Conservation (phyloP, 2,113 vertebrate species). For the Heliornis fulica region DNA sequence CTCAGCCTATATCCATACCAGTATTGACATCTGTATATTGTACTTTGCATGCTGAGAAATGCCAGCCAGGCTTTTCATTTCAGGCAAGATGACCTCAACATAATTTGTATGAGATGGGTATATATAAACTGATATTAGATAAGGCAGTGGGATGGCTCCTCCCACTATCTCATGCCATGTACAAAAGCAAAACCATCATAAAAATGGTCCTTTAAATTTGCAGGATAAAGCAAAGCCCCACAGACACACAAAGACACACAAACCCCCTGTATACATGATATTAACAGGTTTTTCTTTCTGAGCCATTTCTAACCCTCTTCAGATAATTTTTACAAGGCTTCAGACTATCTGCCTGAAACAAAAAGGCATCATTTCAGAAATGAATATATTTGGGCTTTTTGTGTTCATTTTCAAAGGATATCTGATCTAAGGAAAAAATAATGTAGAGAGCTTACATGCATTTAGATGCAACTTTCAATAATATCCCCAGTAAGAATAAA, state of each 20-base stretch:
- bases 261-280: neutral
- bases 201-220: neutral
- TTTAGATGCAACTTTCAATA: neutral
- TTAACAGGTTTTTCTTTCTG: neutral
- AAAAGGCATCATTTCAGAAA: neutral
- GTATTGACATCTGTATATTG: neutral
- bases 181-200: neutral
- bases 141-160: conserved; percentile 16
- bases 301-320: neutral
- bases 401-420: neutral
- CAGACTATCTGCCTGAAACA: neutral
- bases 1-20: neutral
- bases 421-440: neutral
- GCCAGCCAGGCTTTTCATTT: neutral
- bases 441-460: neutral
- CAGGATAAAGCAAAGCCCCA: neutral
- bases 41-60: neutral
- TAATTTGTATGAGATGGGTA: neutral
- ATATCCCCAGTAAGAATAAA: neutral
- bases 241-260: neutral
- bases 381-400: neutral
- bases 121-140: conserved; percentile 1
- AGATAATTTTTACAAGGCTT: neutral
- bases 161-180: neutral
- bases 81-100: neutral